phyloP scores from a whole-genome alignment of 2,113 vertebrate genomes.

The Solea solea region DNA sequence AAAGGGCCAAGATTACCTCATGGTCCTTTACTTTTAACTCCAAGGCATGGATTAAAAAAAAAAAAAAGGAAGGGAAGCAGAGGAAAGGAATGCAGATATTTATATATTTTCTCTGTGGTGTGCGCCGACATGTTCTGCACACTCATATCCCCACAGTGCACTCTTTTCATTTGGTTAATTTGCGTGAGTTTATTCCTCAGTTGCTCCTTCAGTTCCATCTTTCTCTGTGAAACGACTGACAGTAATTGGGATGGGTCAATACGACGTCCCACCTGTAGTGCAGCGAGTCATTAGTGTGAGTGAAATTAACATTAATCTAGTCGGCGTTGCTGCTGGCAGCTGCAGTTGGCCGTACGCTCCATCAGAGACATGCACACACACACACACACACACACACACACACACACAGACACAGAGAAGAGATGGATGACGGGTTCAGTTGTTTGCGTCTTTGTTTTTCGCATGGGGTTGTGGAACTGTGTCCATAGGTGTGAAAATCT shows the following conservation, averaged over 20 bases:
- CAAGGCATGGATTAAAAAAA: constrained; percentile 18
- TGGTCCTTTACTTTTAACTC: constrained; percentile 53
- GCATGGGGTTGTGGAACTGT: too few relatives aligned
- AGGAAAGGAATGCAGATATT: constrained; percentile 6
- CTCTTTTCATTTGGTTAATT: neutral
- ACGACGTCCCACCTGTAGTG: constrained; percentile 31
- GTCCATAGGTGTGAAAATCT: too few relatives aligned
- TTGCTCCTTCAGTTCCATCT: constrained; percentile 4
- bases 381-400: neutral
- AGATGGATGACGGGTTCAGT: constrained; percentile 9
- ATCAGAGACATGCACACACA: neutral
- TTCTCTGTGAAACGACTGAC: constrained; percentile 32
- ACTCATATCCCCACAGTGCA: neutral
- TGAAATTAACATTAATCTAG: constrained; percentile 54
- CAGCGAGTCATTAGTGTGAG: constrained; percentile 44
- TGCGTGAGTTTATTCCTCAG: neutral
- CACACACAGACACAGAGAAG: neutral
- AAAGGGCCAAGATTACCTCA: constrained; percentile 64
- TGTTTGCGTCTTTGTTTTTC: too few relatives aligned
- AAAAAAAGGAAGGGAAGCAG: neutral
- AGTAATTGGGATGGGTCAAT: constrained; percentile 55
- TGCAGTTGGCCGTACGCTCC: constrained; percentile 11
- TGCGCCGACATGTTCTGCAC: neutral
- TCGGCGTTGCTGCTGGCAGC: constrained; percentile 14
- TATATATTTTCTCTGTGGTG: neutral